phyloP scores from a whole-genome alignment of 2,888 invertebrate genomes.

The Eudemis profundana region DNA sequence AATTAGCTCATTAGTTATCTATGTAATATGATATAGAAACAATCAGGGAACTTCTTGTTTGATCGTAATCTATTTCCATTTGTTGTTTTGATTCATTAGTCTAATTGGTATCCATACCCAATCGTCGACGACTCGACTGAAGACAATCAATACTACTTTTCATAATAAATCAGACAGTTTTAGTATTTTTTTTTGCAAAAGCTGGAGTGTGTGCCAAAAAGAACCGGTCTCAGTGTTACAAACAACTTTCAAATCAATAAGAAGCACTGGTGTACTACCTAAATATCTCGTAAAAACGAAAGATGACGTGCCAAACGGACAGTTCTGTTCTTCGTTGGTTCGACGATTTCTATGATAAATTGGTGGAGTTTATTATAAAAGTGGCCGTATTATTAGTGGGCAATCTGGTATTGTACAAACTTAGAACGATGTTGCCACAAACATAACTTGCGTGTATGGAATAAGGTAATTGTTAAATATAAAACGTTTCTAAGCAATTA shows the following conservation, averaged over 20 bases:
- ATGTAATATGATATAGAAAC: constrained; percentile 4
- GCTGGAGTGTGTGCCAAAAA: neutral
- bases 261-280: constrained; percentile 4
- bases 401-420: neutral
- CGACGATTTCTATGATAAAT: constrained; percentile 20
- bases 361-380: constrained; percentile 9
- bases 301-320: constrained; percentile 16
- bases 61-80: constrained; percentile 6
- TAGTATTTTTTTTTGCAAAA: neutral
- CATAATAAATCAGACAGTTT: no score
- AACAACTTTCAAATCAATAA: constrained; percentile 11
- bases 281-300: constrained; percentile 7
- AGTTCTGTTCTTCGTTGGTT: constrained; percentile 4
- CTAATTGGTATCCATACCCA: neutral
- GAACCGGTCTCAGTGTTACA: neutral
- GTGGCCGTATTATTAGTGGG: neutral
- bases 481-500: no score
- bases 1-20: constrained; percentile 6
- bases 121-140: neutral
- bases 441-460: neutral
- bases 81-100: neutral
- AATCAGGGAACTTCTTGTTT: neutral
- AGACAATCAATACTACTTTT: neutral
- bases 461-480: constrained; percentile 8
- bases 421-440: constrained; percentile 6